Base-by-base conservation (phyloP, 2,797 vertebrate genomes). In the Staurois parvus region DNA sequence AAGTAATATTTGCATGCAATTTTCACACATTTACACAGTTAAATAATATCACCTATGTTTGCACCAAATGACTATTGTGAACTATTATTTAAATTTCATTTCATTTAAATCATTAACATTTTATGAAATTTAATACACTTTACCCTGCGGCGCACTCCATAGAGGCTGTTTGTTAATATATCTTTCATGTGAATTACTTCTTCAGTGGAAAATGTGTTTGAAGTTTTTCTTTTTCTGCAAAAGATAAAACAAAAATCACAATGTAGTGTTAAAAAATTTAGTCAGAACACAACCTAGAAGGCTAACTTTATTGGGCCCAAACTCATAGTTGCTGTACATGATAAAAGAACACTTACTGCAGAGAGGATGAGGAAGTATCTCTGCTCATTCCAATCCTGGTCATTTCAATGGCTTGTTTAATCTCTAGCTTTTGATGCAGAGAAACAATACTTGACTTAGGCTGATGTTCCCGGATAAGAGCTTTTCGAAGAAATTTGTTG, bases 361-460 rank as follows among this genome's bases (percentile, higher is more conserved):
- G 88, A 1, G 94, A 90, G 40, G 89, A 3, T 7, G 94, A 52
- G 40, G 96, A 95, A 2, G 92, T 82, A 28, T 93, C 85, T 6
- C 94, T 91, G 2, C 91, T 95, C 62, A 96, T 93, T 17, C 94
- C 94, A 29, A 95, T 94, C 88, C 97, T 97, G 77, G 96, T 95
- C 94, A 99, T 95, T 92, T 98, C 96, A 12, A 99, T 95, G 66
- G 96, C 96, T 73, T 96, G 94, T 89, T 98, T 98, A 91, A 99
- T 94, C 90, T 99, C 97, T 88, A 99, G 94, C 90, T 97, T 99
- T 91, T 99, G 98, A 89, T 99, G 99, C 78, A 99, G 87, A 2
- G 97, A 94, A 81, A 99, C 95, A 9, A 99, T 96, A 73, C 97
- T 98, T 30, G 98, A 99, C 91, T 97, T 97, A 0, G 97, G 95